Conservation (phyloP, 2,888 invertebrate species). For the Monochamus alternatus region DNA sequence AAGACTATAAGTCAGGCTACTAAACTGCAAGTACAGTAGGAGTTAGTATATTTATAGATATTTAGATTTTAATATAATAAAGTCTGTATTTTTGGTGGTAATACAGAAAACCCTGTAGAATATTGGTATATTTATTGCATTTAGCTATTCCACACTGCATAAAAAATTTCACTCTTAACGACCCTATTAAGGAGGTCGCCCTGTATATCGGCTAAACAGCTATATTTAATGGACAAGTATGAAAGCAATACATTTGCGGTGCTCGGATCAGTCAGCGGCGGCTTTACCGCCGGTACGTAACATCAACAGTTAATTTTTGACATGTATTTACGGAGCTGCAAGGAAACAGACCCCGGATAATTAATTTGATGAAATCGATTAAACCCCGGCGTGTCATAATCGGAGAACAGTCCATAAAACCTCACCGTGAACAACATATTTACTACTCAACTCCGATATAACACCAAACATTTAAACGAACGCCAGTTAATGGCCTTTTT, state of each 20-base stretch:
- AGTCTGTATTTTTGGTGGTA: no score
- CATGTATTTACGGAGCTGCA: slow-evolving; percentile 30
- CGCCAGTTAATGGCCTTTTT: slow-evolving; percentile 62
- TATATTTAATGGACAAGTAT: no score
- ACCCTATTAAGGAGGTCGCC: no score
- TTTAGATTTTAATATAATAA: no score
- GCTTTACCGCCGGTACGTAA: background rate
- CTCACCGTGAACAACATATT: slow-evolving; percentile 56
- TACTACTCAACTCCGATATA: slow-evolving; percentile 57
- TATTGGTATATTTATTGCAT: no score
- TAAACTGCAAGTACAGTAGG: no score
- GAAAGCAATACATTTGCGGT: background rate
- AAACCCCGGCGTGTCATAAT: slow-evolving; percentile 40
- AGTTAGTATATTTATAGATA: no score
- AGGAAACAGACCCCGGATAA: slow-evolving; percentile 39
- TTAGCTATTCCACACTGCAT: no score
- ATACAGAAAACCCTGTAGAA: no score
- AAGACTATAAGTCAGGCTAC: no score
- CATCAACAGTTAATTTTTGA: slow-evolving; percentile 31
- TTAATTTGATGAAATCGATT: slow-evolving; percentile 45
- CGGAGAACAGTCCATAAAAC: slow-evolving; percentile 51
- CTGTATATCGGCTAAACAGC: no score
- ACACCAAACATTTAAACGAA: slow-evolving; percentile 56
- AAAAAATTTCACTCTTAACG: no score
- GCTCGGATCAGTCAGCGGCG: background rate